These are phyloP conservation scores for Colletes latitarsis DNA, from an alignment of 1,140 invertebrate genomes.

Conservation along the genomic window DNA sequence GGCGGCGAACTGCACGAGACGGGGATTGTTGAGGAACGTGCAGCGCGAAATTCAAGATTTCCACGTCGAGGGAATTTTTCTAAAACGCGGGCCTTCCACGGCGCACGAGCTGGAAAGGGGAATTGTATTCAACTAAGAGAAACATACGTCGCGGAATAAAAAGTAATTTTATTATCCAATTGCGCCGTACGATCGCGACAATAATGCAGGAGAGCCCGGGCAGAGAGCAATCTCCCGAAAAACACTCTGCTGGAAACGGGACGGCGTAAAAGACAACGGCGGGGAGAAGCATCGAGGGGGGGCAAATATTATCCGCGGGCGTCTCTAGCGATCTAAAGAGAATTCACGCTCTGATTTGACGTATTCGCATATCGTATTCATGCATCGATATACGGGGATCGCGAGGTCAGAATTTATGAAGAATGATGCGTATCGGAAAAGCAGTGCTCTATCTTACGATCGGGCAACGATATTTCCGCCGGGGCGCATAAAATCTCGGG, in stretches of 20 bases:
- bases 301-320: background rate
- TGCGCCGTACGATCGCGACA: background rate
- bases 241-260: background rate
- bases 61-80: background rate
- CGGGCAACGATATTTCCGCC: background rate
- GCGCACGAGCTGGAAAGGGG: background rate
- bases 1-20: background rate
- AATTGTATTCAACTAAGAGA: background rate
- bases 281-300: too few species aligned
- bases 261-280: background rate
- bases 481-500: background rate
- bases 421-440: constrained; percentile 11
- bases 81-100: background rate
- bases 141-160: constrained; percentile 3
- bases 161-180: constrained; percentile 38
- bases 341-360: constrained; percentile 16
- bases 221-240: constrained; percentile 1
- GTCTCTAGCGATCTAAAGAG: background rate
- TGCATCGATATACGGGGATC: constrained; percentile 16
- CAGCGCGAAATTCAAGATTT: constrained; percentile 9
- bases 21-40: background rate
- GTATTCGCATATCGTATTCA: constrained; percentile 23
- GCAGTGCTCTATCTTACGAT: constrained; percentile 11
- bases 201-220: background rate
- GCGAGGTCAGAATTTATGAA: constrained; percentile 26